Base-by-base conservation (phyloP, 2,113 vertebrate genomes). In the Centrocercus urophasianus region DNA sequence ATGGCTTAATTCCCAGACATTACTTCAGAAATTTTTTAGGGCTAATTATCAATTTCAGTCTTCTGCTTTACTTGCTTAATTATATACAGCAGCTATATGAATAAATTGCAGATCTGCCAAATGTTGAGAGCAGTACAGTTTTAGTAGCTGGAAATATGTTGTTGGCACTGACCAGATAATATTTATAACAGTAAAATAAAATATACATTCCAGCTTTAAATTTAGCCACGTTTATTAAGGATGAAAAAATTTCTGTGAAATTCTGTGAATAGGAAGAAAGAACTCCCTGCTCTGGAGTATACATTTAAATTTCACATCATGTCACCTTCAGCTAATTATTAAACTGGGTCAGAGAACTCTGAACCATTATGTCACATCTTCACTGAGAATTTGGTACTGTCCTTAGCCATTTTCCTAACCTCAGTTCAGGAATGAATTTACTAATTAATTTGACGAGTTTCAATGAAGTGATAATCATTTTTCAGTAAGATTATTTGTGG, bases 331-430 rank as follows among this genome's bases (percentile, higher is more conserved):
- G 79, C 73, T 95, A 93, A 95, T 93, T 97, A 79, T 93, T 95
- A 97, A 97, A 97, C 76, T 95, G 85, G 88, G 94, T 95, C 94
- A 96, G 88, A 90, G 65, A 82, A 94, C 93, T 93, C 69, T 69
- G 91, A 94, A 95, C 86, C 88, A 91, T 91, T 91, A 83, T 69
- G 43, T 95, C 91, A 95, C 91, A 75, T 88, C 83, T 91, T 95
- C 47, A 34, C 65, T 78, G 82, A 93, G 69, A 86, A 88, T 88
- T 91, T 75, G 48, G 21, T 75, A 50, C 73, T 24, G 95, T 95
- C 64, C 74, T 54, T 27, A 90, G 48, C 72, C 24, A 83, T 16
- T 48, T 38, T 81, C 5, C 28, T 88, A 90, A 43, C 27, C 40
- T 90, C 18, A 65, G 48, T 47, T 78, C 65, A 78, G 70, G 52